phyloP scores from a whole-genome alignment of 1,140 invertebrate genomes.

The Venustaconcha ellipsiformis region DNA sequence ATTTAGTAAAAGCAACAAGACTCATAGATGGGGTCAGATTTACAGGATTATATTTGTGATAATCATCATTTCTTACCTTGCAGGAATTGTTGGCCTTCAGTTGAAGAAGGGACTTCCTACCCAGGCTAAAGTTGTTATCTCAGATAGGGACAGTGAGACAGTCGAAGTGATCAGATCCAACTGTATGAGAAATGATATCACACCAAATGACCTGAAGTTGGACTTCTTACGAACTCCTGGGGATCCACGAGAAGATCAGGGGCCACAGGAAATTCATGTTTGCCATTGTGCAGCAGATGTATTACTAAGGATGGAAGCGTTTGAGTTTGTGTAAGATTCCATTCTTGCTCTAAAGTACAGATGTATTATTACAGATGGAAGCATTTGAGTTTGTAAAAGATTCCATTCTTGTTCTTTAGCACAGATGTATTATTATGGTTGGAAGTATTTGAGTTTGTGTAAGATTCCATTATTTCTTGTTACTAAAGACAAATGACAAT shows the following conservation, averaged over 20 bases:
- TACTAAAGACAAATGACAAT: too few species aligned
- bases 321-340: constrained; percentile 31
- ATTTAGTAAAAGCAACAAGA: too few species aligned
- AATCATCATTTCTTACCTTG: neutral
- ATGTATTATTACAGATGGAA: constrained; percentile 20
- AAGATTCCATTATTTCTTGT: too few species aligned
- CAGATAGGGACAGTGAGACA: constrained; percentile 4
- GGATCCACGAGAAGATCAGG: constrained; percentile 6
- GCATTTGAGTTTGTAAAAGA: constrained; percentile 32
- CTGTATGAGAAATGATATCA: constrained; percentile 9
- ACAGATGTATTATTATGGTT: constrained; percentile 13
- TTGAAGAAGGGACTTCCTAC: constrained; percentile 44
- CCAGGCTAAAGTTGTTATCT: constrained; percentile 37
- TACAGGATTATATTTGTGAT: too few species aligned
- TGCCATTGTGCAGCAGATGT: constrained; percentile 9
- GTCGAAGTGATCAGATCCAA: constrained; percentile 5
- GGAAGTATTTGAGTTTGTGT: constrained; percentile 22
- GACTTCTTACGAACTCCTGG: constrained; percentile 15
- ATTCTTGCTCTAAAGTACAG: neutral
- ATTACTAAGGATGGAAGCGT: constrained; percentile 22
- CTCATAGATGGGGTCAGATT: too few species aligned
- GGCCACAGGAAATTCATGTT: constrained; percentile 14
- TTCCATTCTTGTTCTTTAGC: neutral
- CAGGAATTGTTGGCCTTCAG: constrained; percentile 50
- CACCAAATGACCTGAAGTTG: neutral